Base-by-base conservation (phyloP, 2,113 vertebrate genomes). In the Acrocephalus arundinaceus region DNA sequence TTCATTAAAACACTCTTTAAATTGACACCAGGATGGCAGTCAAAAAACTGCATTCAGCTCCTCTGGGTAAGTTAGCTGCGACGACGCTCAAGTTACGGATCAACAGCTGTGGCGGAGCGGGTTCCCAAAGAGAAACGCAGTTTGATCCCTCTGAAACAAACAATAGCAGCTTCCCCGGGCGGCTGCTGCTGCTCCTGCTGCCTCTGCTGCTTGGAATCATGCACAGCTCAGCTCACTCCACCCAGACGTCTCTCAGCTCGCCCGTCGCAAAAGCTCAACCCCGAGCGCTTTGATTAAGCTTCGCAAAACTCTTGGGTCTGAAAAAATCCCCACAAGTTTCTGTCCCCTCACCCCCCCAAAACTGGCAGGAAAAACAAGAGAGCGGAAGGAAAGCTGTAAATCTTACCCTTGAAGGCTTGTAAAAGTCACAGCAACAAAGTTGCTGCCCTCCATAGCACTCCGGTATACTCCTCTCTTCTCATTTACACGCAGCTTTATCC, bases 371-470 rank as follows among this genome's bases (percentile, higher is more conserved):
- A 46, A 67, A 51, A 62, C 62, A 62, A 51, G 48, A 20, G 7
- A 54, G 73, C 0, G 1, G 37, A 63, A 85, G 70, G 45, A 76
- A 81, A 85, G 43, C 20, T 1, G 62, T 82, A 46, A 76, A 27
- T 93, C 96, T 97, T 97, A 96, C 89, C 91, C 85, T 89, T 25
- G 94, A 92, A 83, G 61, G 33, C 82, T 94, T 51, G 83, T 74
- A 76, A 90, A 96, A 90, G 92, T 90, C 92, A 90, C 85, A 96
- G 63, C 43, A 89, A 61, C 68, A 17, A 91, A 89, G 81, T 89
- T 82, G 22, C 89, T 96, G 89, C 46, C 89, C 87, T 96, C 95
- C 93, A 94, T 89, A 94, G 82, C 78, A 91, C 70, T 63, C 30
- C 20, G 13, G 62, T 73, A 39, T 41, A 33, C 90, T 95, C 76